Conservation (phyloP, 2,797 vertebrate species). For the Decapterus maruadsi region DNA sequence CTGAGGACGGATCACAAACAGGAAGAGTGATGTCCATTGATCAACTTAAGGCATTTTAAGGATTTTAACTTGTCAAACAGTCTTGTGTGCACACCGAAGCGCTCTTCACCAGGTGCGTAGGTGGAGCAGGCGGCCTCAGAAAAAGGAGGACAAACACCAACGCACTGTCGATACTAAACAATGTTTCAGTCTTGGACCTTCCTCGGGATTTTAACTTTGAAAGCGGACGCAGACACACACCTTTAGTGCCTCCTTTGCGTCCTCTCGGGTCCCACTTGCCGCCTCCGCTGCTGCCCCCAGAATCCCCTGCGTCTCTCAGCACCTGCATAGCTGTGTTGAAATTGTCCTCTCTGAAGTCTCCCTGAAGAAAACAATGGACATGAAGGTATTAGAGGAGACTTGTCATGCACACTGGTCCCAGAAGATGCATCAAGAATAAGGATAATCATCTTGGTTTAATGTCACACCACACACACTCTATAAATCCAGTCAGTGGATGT, state of each 20-base stretch:
- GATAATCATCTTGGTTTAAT: background rate
- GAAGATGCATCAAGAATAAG: slow-evolving; percentile 1
- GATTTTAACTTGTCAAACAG: background rate
- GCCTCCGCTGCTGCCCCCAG: slow-evolving; percentile 76
- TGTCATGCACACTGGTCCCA: background rate
- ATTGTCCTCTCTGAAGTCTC: slow-evolving; percentile 99
- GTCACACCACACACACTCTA: background rate
- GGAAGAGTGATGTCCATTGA: background rate
- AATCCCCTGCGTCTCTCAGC: slow-evolving; percentile 93
- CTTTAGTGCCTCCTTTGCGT: slow-evolving; percentile 95
- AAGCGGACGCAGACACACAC: slow-evolving; percentile 53
- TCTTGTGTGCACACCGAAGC: too few relatives aligned
- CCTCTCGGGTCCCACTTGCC: slow-evolving; percentile 94
- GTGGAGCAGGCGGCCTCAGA: too few relatives aligned
- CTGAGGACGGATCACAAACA: slow-evolving; percentile 69
- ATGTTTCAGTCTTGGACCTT: too few relatives aligned
- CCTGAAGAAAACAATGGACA: slow-evolving; percentile 78
- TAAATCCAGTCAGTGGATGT: background rate
- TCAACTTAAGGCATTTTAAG: background rate
- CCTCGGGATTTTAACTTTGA: background rate
- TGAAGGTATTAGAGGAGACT: background rate
- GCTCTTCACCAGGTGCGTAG: too few relatives aligned
- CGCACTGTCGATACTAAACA: too few relatives aligned
- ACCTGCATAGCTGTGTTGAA: slow-evolving; percentile 99
- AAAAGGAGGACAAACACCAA: too few relatives aligned